These are phyloP conservation scores for Kryphioiulus occultus DNA, from an alignment of 2,888 invertebrate species.

Conservation along the genomic window DNA sequence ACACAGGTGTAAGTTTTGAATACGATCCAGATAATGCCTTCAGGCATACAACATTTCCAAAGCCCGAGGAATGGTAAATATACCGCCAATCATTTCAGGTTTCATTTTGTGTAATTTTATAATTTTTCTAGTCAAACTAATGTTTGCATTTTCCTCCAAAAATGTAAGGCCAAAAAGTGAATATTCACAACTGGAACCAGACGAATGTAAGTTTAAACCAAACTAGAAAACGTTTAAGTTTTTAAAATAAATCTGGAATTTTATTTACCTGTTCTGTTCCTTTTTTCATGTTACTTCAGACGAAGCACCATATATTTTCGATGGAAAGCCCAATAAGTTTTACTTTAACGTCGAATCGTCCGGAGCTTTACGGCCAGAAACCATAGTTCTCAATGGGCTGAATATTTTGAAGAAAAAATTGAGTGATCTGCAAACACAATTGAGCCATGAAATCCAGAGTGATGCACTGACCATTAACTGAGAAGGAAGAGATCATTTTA, in stretches of 20 bases:
- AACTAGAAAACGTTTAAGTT: not conserved
- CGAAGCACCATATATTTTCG: conserved; percentile 93
- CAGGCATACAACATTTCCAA: conserved; percentile 93
- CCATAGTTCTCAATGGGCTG: conserved; percentile 95
- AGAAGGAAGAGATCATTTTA: not conserved
- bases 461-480: conserved; percentile 69
- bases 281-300: conserved; percentile 63
- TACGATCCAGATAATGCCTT: conserved; percentile 99
- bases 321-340: conserved; percentile 95
- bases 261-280: too few species aligned
- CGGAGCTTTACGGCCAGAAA: conserved; percentile 94
- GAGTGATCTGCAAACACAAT: conserved; percentile 90
- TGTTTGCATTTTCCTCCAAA: not conserved
- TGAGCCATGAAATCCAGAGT: conserved; percentile 84
- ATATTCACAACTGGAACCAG: conserved; percentile 90
- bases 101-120: not conserved
- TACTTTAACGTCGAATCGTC: conserved; percentile 96
- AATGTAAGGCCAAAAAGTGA: conserved; percentile 87
- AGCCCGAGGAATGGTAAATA: conserved; percentile 90
- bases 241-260: conserved; percentile 54
- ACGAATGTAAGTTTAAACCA: conserved; percentile 72
- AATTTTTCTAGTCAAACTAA: not conserved
- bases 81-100: not conserved
- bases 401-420: conserved; percentile 93
- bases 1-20: conserved; percentile 91